Evolutionary conservation across 2,113 vertebrate species (phyloP).

Genomic region (Amblyornis subalaris): DNA sequence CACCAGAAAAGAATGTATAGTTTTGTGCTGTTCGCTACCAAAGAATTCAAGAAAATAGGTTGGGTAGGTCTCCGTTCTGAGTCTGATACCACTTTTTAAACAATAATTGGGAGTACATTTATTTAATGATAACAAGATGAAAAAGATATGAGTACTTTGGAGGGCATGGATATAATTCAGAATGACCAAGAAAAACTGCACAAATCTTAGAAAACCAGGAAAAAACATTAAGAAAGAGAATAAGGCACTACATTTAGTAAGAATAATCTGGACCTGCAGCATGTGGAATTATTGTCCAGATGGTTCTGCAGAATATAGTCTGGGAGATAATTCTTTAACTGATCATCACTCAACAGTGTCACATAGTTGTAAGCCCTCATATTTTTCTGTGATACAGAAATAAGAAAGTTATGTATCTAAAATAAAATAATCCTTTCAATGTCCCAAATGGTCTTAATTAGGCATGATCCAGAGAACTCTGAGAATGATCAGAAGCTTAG

Average conservation of each 20-base stretch:
- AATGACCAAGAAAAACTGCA: background rate
- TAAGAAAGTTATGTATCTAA: background rate
- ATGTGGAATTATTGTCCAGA: background rate
- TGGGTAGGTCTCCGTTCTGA: background rate
- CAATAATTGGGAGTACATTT: background rate
- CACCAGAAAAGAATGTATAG: background rate
- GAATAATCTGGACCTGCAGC: background rate
- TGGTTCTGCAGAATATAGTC: background rate
- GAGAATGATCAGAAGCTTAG: background rate
- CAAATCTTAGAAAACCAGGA: background rate
- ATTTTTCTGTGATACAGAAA: background rate
- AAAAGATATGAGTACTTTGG: background rate
- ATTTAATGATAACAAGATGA: background rate
- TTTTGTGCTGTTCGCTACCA: background rate
- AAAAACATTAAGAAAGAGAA: background rate
- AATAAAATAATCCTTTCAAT: background rate
- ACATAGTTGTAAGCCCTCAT: background rate
- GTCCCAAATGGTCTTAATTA: background rate
- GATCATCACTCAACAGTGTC: background rate
- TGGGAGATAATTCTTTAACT: background rate
- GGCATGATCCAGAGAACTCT: background rate
- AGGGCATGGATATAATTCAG: background rate
- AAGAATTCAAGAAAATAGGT: background rate
- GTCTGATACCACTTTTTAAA: background rate
- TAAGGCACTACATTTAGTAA: background rate